These are phyloP conservation scores for Eumerus sabulonum DNA, from an alignment of 2,888 invertebrate species.

Conservation along the genomic window DNA sequence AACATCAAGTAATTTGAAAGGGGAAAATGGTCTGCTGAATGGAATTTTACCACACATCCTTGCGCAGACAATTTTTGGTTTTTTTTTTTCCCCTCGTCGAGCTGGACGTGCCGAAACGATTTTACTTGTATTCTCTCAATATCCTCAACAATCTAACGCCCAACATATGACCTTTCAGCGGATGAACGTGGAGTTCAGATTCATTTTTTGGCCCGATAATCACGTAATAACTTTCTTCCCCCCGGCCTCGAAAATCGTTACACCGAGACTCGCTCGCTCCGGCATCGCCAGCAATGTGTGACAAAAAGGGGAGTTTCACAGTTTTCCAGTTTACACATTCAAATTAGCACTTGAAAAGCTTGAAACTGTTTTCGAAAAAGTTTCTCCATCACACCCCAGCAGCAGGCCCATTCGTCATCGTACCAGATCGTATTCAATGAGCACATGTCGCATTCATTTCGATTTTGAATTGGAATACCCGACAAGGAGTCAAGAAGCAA, in stretches of 20 bases:
- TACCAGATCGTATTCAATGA: slow-evolving; percentile 3
- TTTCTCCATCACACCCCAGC: slow-evolving; percentile 15
- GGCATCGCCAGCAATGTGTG: slow-evolving; percentile 3
- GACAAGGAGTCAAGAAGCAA: too few species aligned
- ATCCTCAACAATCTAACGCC: too few species aligned
- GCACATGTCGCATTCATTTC: slow-evolving; percentile 63
- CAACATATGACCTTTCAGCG: background rate
- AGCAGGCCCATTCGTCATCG: slow-evolving; percentile 37
- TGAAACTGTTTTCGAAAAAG: slow-evolving; percentile 60
- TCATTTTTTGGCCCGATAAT: slow-evolving; percentile 31
- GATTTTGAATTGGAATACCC: slow-evolving; percentile 49
- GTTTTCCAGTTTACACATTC: slow-evolving; percentile 63
- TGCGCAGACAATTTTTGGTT: too few species aligned
- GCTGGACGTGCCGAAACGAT: background rate
- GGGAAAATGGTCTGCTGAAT: background rate
- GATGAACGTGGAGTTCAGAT: background rate
- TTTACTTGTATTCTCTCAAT: background rate
- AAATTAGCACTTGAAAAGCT: slow-evolving; percentile 67
- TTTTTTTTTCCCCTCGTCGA: too few species aligned
- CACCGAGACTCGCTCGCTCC: background rate
- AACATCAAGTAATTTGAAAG: slow-evolving; percentile 47
- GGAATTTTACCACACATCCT: too few species aligned
- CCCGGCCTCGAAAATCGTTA: background rate
- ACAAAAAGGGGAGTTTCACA: slow-evolving; percentile 43
- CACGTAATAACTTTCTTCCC: slow-evolving; percentile 49